Percentiles rank a stretch among this genome's conserved stretches.
Evolutionary conservation across 2,888 invertebrate genomes (phyloP).

Genomic region (Campopleginae sp.): DNA sequence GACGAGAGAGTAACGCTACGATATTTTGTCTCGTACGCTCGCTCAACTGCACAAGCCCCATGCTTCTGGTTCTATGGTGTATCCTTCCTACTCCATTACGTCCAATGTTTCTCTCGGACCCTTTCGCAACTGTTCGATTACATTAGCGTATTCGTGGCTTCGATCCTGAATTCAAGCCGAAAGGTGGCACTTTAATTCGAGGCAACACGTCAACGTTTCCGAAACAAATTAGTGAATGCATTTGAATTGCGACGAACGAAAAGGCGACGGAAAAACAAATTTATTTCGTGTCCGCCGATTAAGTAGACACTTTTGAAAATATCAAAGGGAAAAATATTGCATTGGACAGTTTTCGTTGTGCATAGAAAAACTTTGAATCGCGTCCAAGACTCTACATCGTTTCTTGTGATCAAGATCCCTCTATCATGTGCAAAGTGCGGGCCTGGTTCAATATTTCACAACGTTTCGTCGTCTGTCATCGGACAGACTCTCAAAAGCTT

Average conservation of each 20-base stretch:
- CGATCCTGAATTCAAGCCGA: no score
- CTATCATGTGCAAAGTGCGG: neutral
- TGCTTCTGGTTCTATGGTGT: neutral
- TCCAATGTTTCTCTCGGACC: neutral
- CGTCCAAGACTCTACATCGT: constrained; percentile 7
- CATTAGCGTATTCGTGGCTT: neutral
- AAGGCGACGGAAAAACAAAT: neutral
- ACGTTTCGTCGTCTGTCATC: neutral
- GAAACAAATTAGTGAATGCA: no score
- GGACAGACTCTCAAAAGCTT: neutral
- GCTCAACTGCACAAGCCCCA: constrained; percentile 11
- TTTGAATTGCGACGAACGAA: neutral
- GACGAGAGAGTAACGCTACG: constrained; percentile 45
- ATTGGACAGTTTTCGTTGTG: constrained; percentile 65
- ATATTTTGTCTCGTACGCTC: constrained; percentile 60
- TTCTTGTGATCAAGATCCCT: neutral
- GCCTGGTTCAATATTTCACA: neutral
- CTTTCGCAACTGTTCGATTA: neutral
- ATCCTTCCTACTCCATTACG: constrained; percentile 12
- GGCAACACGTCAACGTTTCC: no score
- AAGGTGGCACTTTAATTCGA: no score
- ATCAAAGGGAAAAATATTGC: neutral
- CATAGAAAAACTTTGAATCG: neutral
- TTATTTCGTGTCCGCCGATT: neutral
- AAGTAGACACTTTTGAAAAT: neutral